These are phyloP conservation scores for Synanthedon andrenaeformis DNA, from an alignment of 2,888 invertebrate species.

Conservation along the genomic window DNA sequence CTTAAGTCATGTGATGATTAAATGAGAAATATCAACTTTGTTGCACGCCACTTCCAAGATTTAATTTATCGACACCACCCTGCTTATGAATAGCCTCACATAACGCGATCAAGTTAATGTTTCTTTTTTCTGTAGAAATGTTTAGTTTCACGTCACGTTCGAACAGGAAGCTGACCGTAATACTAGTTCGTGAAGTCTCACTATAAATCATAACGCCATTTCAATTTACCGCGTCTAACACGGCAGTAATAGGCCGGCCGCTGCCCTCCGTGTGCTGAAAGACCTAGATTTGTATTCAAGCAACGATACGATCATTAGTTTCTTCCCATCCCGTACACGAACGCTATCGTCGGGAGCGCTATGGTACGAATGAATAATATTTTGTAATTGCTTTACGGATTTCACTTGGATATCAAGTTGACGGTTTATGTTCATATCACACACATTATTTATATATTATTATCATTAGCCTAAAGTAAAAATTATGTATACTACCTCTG, in stretches of 20 bases:
- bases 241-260: conserved; percentile 47
- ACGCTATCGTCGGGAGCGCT: conserved; percentile 38
- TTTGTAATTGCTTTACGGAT: conserved; percentile 48
- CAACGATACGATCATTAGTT: conserved; percentile 64
- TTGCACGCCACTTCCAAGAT: background rate
- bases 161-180: conserved; percentile 47
- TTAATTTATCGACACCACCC: background rate
- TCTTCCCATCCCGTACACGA: conserved; percentile 55
- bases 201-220: conserved; percentile 64
- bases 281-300: conserved; percentile 64
- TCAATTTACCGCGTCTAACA: conserved; percentile 61
- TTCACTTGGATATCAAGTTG: conserved; percentile 37
- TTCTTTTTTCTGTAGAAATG: conserved; percentile 4
- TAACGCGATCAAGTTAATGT: background rate
- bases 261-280: conserved; percentile 45
- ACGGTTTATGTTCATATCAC: conserved; percentile 10
- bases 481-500: background rate
- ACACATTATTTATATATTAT: background rate
- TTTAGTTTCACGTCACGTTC: conserved; percentile 53
- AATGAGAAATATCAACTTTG: background rate
- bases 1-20: too few species aligned
- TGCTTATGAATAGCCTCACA: background rate
- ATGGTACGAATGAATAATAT: conserved; percentile 48
- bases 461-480: background rate
- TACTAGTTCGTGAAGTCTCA: conserved; percentile 51